Conservation (phyloP, 2,888 invertebrate species). For the Chaetogeoica ovagalla region DNA sequence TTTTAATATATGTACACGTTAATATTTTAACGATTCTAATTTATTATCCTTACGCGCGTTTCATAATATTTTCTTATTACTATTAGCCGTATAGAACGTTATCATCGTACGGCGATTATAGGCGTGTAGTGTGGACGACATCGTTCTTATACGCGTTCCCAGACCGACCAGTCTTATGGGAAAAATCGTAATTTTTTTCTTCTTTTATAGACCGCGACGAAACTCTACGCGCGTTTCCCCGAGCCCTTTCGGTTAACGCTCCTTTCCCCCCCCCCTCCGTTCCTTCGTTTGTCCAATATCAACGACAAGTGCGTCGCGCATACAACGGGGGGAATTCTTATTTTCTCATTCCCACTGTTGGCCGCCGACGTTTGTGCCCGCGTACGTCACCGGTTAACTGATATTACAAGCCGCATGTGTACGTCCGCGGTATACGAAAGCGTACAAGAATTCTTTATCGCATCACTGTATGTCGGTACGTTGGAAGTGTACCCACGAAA, state of each 20-base stretch:
- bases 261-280: no score
- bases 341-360: conserved; percentile 23
- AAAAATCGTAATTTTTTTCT: no score
- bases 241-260: conserved; percentile 22
- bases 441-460: no score
- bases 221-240: neutral
- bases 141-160: neutral
- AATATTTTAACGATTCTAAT: conserved; percentile 3
- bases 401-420: conserved; percentile 18
- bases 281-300: conserved; percentile 14
- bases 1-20: neutral
- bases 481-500: no score
- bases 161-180: no score
- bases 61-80: no score
- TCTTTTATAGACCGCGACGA: neutral
- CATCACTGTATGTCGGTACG: no score
- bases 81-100: no score
- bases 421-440: neutral
- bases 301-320: neutral
- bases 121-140: neutral
- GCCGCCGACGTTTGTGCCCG: neutral
- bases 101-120: neutral
- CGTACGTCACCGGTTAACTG: conserved; percentile 29
- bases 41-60: neutral
- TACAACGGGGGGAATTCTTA: conserved; percentile 1